phyloP scores from a whole-genome alignment of 2,113 vertebrate species.

The Solea solea region DNA sequence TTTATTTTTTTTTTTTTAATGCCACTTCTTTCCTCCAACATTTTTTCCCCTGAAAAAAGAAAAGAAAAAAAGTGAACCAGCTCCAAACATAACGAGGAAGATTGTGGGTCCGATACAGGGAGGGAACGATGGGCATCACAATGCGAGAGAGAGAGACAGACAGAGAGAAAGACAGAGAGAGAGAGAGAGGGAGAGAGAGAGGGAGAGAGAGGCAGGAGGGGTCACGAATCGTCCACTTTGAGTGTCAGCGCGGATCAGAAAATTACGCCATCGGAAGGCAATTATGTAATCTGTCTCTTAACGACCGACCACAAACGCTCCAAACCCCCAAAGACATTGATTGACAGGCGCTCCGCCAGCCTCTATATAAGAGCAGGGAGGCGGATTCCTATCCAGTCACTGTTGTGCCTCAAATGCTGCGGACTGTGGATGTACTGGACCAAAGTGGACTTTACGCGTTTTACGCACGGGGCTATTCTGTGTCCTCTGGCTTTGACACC shows the following conservation, averaged over 20 bases:
- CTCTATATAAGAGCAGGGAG: conserved; percentile 79
- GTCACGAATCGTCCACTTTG: conserved; percentile 6
- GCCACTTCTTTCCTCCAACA: neutral
- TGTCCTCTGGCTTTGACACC: conserved; percentile 22
- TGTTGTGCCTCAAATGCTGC: conserved; percentile 51
- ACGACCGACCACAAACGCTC: conserved; percentile 66
- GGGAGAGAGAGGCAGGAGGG: neutral
- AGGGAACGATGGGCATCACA: conserved; percentile 28
- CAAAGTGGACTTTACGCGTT: conserved; percentile 67
- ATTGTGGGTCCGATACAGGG: conserved; percentile 17
- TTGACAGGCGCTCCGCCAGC: conserved; percentile 75
- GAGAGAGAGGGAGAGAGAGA: neutral
- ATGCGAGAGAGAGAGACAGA: neutral
- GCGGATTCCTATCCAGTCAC: conserved; percentile 33
- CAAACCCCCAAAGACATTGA: conserved; percentile 66
- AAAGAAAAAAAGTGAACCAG: conserved; percentile 45
- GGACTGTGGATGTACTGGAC: conserved; percentile 68
- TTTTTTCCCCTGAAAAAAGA: too few relatives aligned
- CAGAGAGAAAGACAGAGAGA: neutral
- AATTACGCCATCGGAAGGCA: conserved; percentile 77
- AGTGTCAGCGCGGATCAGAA: conserved; percentile 63
- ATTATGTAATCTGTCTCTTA: conserved; percentile 80
- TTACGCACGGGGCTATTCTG: conserved; percentile 48
- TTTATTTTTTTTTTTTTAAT: neutral
- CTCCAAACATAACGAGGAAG: conserved; percentile 16